These are phyloP conservation scores for Todiramphus saurophagus DNA, from an alignment of 2,113 vertebrate species.

Conservation along the genomic window DNA sequence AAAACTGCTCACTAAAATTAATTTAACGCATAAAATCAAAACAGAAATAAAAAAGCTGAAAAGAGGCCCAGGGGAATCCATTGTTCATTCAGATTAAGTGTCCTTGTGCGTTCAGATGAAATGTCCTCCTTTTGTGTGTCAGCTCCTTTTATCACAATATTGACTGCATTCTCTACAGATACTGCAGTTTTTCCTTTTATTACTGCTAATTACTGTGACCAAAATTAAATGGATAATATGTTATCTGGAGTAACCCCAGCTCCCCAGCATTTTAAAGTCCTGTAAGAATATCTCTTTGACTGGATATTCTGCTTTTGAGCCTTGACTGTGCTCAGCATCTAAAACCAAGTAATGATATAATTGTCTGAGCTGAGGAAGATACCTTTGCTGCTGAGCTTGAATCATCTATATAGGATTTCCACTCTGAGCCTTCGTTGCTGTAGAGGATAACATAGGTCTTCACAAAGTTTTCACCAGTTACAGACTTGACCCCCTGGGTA, in stretches of 20 bases:
- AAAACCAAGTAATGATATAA: background rate
- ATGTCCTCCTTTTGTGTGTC: background rate
- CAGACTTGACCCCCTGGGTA: conserved; percentile 86
- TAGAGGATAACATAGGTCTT: conserved; percentile 80
- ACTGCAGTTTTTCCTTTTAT: background rate
- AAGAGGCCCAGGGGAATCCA: background rate
- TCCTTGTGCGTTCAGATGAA: background rate
- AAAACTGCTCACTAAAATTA: background rate
- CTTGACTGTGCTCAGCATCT: background rate
- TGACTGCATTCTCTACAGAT: background rate
- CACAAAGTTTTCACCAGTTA: conserved; percentile 84
- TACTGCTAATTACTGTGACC: background rate
- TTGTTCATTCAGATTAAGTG: background rate
- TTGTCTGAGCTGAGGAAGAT: background rate
- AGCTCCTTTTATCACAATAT: background rate
- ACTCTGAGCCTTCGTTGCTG: conserved; percentile 81
- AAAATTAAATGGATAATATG: background rate
- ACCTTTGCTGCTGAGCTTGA: conserved; percentile 79
- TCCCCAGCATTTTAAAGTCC: background rate
- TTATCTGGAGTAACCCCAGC: background rate
- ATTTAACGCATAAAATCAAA: background rate
- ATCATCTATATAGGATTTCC: conserved; percentile 81
- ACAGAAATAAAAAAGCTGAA: background rate
- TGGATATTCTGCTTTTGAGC: background rate
- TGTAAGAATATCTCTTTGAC: background rate